These are phyloP conservation scores for Misgurnus anguillicaudatus DNA, from an alignment of 2,113 vertebrate genomes.

Conservation along the genomic window DNA sequence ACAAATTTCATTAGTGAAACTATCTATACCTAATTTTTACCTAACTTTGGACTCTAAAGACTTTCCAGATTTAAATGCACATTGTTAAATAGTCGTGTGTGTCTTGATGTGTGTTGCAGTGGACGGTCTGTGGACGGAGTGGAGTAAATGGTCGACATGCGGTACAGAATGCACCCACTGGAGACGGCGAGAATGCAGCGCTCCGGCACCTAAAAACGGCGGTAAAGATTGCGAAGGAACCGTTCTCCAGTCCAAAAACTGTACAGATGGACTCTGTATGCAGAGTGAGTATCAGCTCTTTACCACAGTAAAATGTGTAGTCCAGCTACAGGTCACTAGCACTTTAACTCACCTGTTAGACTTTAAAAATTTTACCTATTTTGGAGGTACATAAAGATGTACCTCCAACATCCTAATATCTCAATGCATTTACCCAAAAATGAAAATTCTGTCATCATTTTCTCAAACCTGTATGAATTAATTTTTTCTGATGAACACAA, in stretches of 20 bases:
- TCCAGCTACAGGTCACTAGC: background rate
- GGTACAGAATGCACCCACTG: constrained; percentile 98
- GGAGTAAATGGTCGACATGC: constrained; percentile 98
- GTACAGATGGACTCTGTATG: constrained; percentile 97
- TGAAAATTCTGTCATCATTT: too few relatives aligned
- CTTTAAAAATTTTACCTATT: too few relatives aligned
- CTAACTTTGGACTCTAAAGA: too few relatives aligned
- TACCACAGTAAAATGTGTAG: background rate
- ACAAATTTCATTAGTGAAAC: too few relatives aligned
- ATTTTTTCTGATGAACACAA: too few relatives aligned
- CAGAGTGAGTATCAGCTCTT: constrained; percentile 85
- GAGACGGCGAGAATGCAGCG: constrained; percentile 90
- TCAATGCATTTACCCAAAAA: too few relatives aligned
- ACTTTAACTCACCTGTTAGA: too few relatives aligned
- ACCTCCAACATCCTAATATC: too few relatives aligned
- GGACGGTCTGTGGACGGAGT: constrained; percentile 95
- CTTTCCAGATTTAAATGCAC: too few relatives aligned
- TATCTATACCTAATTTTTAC: too few relatives aligned
- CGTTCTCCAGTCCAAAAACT: constrained; percentile 97
- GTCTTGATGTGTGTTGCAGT: constrained; percentile 73
- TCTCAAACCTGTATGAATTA: too few relatives aligned
- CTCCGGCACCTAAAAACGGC: constrained; percentile 90
- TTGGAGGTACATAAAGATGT: too few relatives aligned
- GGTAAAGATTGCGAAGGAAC: constrained; percentile 97
- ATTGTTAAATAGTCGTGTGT: background rate